Base-by-base conservation (phyloP, 2,113 vertebrate species). In the Oncorhynchus mykiss region DNA sequence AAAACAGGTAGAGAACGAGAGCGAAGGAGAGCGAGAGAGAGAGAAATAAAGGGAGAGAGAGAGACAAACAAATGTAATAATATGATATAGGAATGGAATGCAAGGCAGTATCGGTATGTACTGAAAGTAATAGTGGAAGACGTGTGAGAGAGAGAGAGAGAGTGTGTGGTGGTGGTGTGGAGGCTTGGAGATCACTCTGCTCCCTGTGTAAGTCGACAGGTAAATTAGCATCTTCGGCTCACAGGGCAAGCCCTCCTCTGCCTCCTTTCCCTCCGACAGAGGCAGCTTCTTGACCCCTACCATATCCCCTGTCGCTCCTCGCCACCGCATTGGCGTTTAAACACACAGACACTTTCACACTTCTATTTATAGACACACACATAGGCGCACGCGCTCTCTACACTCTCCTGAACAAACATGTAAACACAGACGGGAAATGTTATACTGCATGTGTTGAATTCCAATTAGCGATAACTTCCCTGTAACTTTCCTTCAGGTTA, bases 181-280 rank as follows among this genome's bases (percentile, higher is more conserved):
- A 75, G 20, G 57, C 57, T n/a, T 64, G 70, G 18, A 22, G 29
- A 71, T 70, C 71, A 31, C 11, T 49, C 66, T 83, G 51, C 29
- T 74, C 69, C 67, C 67, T 78, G 67, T 74, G 82, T 71, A 71
- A 69, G 76, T 4, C 89, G 88, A 91, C 86, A 85, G 81, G 78
- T 85, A 82, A 83, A 91, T 91, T 83, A 89, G 84, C 85, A 84
- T 78, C 77, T 85, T 75, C 25, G 72, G 82, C 75, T 88, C 90
- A 89, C 85, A 8, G 8, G 62, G 73, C 69, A 45, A 64, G 76
- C 54, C 79, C 82, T 80, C 13, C 67, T 67, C 72, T 74, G 39
- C 76, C 69, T 9, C 1, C 39, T 45, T 45, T 45, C 70, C 78
- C 67, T 74, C 60, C 71, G 70, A 70, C 82, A 81, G 85, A 86